Evolutionary conservation across 2,113 vertebrate genomes (phyloP), one percentile per base, ranked within the genome.

Genomic region (Heterocephalus glaber): DNA sequence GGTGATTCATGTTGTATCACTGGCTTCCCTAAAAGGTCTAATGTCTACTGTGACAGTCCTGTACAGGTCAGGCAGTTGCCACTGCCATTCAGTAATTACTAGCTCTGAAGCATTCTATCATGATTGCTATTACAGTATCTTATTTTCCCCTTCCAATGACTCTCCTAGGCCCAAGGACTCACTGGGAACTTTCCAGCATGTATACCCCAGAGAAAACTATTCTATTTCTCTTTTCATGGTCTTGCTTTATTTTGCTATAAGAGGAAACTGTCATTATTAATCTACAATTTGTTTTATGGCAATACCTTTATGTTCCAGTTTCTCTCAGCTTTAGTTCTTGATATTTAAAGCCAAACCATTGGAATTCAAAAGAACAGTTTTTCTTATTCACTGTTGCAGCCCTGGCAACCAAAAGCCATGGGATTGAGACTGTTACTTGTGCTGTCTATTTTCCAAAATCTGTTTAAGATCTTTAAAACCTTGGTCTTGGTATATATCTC

Each of bases 301-400:
- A 70, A 60, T 93, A 76, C 26, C 11, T 58, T 93, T 92, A 79
- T 74, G 26, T 63, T 89, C n/a, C 81, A 16, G 52, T 60, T 81
- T 16, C 47, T 80, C 41, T 89, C 79, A 61, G 10, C 35, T 90
- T 90, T 86, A 65, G 28, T 44, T 68, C 58, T 94, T 93, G 30
- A 30, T 92, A 94, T 96, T 93, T 96, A 95, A 89, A 92, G 28
- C 4, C 14, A 88, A 70, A 26, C n/a, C 52, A 82, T 8, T 93
- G n/a, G n/a, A 87, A 84, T 95, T 89, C 22, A 28, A 52, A 81
- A 66, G 19, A 60, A 68, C 28, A 79, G 7, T 47, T 86, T 87
- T 93, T 87, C 24, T 82, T 61, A 84, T 90, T 54, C 1, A 81
- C n/a, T 38, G 56, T 70, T 90, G 26, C 30, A 93, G 5, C 10